These are phyloP conservation scores for Strigops habroptila DNA, from an alignment of 2,113 vertebrate species.

Conservation along the genomic window DNA sequence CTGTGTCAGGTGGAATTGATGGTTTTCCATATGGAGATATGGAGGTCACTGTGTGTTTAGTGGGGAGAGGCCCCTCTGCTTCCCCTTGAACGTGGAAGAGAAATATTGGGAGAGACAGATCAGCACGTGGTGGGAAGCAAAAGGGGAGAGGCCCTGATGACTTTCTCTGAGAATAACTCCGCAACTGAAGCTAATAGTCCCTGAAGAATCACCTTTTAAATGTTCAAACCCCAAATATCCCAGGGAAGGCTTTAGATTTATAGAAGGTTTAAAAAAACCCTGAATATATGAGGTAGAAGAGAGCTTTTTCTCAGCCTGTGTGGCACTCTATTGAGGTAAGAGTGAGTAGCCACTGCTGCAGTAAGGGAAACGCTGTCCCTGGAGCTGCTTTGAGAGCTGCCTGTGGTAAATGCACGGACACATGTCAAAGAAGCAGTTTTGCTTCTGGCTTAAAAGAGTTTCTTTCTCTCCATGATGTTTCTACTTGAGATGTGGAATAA, in stretches of 20 bases:
- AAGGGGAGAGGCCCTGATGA: not conserved
- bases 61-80: not conserved
- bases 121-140: not conserved
- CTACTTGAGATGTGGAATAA: not conserved
- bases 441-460: not conserved
- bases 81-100: accelerated
- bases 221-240: not conserved
- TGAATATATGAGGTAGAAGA: not conserved
- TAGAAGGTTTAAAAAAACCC: not conserved
- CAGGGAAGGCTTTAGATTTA: not conserved
- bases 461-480: not conserved
- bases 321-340: not conserved
- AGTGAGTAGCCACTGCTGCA: not conserved
- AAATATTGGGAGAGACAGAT: not conserved
- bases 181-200: not conserved
- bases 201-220: not conserved
- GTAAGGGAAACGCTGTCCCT: not conserved
- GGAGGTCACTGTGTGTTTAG: not conserved
- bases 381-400: not conserved
- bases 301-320: not conserved
- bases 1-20: not conserved
- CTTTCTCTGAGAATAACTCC: not conserved
- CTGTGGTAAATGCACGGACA: not conserved
- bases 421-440: not conserved
- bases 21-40: not conserved